These are phyloP conservation scores for Haliclona indistincta DNA, from an alignment of 37 sponge, comb jelly and placozoan species.

Conservation along the genomic window DNA sequence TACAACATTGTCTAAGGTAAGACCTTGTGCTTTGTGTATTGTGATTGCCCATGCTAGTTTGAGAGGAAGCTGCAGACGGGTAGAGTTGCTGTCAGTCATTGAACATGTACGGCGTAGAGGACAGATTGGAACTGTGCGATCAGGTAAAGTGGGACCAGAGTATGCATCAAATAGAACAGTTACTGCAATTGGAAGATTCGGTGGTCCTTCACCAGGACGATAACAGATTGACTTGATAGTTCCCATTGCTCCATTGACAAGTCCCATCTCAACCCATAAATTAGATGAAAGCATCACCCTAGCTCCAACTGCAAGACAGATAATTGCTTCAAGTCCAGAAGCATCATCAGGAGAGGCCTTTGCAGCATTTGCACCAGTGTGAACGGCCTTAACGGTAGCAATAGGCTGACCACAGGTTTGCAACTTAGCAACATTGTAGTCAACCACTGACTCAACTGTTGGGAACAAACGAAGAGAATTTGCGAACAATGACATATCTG, in stretches of 20 bases:
- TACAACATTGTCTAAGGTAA: background rate
- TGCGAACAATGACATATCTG: background rate
- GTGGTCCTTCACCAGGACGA: slow-evolving; percentile 8
- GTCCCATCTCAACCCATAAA: slow-evolving; percentile 26
- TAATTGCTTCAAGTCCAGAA: slow-evolving; percentile 14
- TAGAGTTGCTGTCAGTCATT: background rate
- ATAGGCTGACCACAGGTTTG: slow-evolving; percentile 25
- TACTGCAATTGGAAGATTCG: slow-evolving; percentile 14
- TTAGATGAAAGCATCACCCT: slow-evolving; percentile 40
- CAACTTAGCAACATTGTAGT: slow-evolving; percentile 11
- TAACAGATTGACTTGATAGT: slow-evolving; percentile 22
- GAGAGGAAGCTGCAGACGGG: slow-evolving; percentile 26
- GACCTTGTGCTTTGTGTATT: slow-evolving; percentile 1
- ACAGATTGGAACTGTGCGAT: slow-evolving; percentile 36
- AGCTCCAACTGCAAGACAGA: slow-evolving; percentile 19
- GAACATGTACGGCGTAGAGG: slow-evolving; percentile 37
- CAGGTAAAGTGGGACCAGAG: slow-evolving; percentile 44
- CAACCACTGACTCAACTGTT: slow-evolving; percentile 21
- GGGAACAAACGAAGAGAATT: slow-evolving; percentile 28
- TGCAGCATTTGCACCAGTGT: slow-evolving; percentile 27
- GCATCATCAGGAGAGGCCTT: slow-evolving; percentile 41
- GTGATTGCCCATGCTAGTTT: slow-evolving; percentile 41
- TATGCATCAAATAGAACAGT: slow-evolving; percentile 30
- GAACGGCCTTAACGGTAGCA: slow-evolving; percentile 36
- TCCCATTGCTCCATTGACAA: slow-evolving; percentile 46